Conservation (phyloP, 2,888 invertebrate species). For the Perithous albicinctus region DNA sequence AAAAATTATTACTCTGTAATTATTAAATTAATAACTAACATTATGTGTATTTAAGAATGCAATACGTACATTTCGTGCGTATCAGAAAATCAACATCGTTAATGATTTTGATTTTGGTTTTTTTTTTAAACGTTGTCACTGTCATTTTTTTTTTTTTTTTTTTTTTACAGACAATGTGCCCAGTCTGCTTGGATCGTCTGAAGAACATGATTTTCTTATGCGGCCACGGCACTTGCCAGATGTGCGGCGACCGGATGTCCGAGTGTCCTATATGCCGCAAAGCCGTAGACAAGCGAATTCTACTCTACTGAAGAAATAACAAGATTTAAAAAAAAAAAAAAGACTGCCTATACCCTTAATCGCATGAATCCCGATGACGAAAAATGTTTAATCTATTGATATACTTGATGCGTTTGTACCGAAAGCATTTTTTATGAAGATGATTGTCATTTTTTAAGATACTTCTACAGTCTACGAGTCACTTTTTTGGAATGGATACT, state of each 20-base stretch:
- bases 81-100: no score
- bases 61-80: no score
- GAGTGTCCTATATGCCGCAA: slow-evolving; percentile 99
- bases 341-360: slow-evolving; percentile 59
- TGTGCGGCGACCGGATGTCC: slow-evolving; percentile 99
- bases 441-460: not conserved
- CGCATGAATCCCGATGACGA: slow-evolving; percentile 47
- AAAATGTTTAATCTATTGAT: slow-evolving; percentile 28
- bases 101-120: not conserved
- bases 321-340: slow-evolving; percentile 44
- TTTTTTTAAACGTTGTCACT: no score
- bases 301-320: slow-evolving; percentile 90
- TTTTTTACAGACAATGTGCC: slow-evolving; percentile 96
- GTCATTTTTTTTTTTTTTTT: slow-evolving; percentile 44
- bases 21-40: not conserved
- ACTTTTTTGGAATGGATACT: not conserved
- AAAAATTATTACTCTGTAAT: not conserved
- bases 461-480: not conserved
- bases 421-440: slow-evolving; percentile 14
- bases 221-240: slow-evolving; percentile 99
- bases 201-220: slow-evolving; percentile 99
- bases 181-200: slow-evolving; percentile 98
- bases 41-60: no score
- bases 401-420: slow-evolving; percentile 17
- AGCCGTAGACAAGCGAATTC: slow-evolving; percentile 97